Evolutionary conservation across 2,888 invertebrate genomes (phyloP).

Genomic region (Sphinx pinastri): DNA sequence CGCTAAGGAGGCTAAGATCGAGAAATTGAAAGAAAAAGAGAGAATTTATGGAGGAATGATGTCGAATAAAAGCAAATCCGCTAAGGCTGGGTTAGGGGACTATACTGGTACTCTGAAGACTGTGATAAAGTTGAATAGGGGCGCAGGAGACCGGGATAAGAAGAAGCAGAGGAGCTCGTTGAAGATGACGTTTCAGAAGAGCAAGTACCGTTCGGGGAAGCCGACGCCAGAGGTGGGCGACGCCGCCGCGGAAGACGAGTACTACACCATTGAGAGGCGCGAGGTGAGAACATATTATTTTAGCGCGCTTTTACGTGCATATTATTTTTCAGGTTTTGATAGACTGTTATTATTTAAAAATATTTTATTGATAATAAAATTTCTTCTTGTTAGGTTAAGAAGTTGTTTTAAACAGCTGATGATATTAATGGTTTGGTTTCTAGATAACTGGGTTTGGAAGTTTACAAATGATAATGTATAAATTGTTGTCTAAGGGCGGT

Average conservation of each 20-base stretch:
- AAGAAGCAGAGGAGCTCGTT: slow-evolving; percentile 88
- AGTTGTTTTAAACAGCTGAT: too few relatives aligned
- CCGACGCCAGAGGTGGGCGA: slow-evolving; percentile 73
- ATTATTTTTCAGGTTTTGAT: slow-evolving; percentile 23
- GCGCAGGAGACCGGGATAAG: slow-evolving; percentile 72
- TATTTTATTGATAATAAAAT: neutral
- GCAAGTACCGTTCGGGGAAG: slow-evolving; percentile 85
- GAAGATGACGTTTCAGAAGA: slow-evolving; percentile 91
- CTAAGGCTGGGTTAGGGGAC: slow-evolving; percentile 72
- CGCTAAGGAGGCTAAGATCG: slow-evolving; percentile 87
- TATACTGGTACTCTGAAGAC: slow-evolving; percentile 93
- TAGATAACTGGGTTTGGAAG: too few relatives aligned
- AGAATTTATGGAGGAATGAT: slow-evolving; percentile 61
- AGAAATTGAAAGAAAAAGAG: slow-evolving; percentile 80
- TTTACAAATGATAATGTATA: too few relatives aligned
- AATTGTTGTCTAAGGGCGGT: too few relatives aligned
- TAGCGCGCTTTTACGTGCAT: slow-evolving; percentile 22
- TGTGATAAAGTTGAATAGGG: slow-evolving; percentile 90
- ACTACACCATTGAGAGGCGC: slow-evolving; percentile 87
- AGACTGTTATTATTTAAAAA: neutral
- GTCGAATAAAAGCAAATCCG: slow-evolving; percentile 59
- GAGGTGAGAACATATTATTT: slow-evolving; percentile 67
- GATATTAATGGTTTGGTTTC: too few relatives aligned
- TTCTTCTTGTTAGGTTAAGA: too few relatives aligned
- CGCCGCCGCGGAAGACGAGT: slow-evolving; percentile 68